phyloP scores from a whole-genome alignment of 2,888 invertebrate genomes.

The Tortrix viridana region DNA sequence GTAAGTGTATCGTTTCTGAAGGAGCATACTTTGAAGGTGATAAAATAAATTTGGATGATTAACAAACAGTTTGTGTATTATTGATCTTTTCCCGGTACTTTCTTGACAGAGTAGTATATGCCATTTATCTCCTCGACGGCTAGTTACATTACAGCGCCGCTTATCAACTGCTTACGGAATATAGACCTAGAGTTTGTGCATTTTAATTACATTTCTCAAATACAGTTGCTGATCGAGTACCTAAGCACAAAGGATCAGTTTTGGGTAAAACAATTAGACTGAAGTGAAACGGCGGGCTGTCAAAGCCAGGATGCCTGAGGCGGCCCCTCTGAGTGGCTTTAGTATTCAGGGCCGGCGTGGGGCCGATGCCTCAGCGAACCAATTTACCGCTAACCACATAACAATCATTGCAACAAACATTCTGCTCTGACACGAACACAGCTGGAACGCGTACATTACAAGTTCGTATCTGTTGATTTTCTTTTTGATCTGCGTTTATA shows the following conservation, averaged over 20 bases:
- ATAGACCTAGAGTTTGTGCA: constrained; percentile 16
- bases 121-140: constrained; percentile 10
- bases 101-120: too few species aligned
- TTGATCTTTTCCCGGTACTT: too few species aligned
- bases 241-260: constrained; percentile 34
- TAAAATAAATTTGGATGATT: too few species aligned
- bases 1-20: too few species aligned
- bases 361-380: constrained; percentile 23
- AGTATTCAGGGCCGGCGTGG: constrained; percentile 23
- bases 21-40: too few species aligned
- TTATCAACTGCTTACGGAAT: constrained; percentile 13
- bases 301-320: constrained; percentile 35
- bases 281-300: constrained; percentile 27
- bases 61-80: too few species aligned
- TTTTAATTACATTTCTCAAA: constrained; percentile 19
- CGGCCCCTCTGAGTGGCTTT: constrained; percentile 24
- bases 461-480: constrained; percentile 1
- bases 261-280: constrained; percentile 34
- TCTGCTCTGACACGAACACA: constrained; percentile 13
- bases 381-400: constrained; percentile 32
- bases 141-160: constrained; percentile 14
- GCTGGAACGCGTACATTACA: constrained; percentile 3
- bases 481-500: constrained; percentile 10
- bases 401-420: constrained; percentile 32
- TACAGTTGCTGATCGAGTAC: constrained; percentile 22